Conservation (phyloP, 2,113 vertebrate genomes). For the Okapia johnstoni region DNA sequence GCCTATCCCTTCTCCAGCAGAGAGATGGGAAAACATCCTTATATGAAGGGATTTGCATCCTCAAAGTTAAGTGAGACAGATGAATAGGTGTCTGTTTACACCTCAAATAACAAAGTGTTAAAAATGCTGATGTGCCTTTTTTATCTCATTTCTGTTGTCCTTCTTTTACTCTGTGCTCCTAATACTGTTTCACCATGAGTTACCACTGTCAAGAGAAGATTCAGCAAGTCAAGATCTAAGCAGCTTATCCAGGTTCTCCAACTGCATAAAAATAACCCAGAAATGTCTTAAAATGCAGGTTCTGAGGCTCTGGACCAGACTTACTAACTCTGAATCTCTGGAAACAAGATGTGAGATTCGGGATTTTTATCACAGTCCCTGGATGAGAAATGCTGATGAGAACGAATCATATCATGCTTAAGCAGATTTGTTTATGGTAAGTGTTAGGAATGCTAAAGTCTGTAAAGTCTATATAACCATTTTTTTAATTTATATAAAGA, state of each 20-base stretch:
- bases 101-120: not conserved
- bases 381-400: not conserved
- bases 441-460: not conserved
- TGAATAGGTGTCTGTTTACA: not conserved
- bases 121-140: not conserved
- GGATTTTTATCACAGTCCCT: not conserved
- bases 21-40: accelerated
- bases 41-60: accelerated
- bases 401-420: accelerated
- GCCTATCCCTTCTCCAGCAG: not conserved
- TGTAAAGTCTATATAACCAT: not conserved
- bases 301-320: accelerated
- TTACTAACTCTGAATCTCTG: accelerated
- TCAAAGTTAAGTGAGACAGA: accelerated
- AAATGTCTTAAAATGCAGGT: too few species aligned
- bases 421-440: not conserved
- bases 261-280: not conserved
- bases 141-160: too few species aligned
- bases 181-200: not conserved
- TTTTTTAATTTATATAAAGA: not conserved
- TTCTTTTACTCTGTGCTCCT: not conserved
- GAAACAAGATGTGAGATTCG: accelerated
- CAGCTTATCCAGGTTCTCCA: not conserved
- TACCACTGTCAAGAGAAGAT: accelerated
- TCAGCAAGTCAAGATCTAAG: not conserved